These are phyloP conservation scores for Natator depressus DNA, from an alignment of 2,113 vertebrate genomes.

Conservation along the genomic window DNA sequence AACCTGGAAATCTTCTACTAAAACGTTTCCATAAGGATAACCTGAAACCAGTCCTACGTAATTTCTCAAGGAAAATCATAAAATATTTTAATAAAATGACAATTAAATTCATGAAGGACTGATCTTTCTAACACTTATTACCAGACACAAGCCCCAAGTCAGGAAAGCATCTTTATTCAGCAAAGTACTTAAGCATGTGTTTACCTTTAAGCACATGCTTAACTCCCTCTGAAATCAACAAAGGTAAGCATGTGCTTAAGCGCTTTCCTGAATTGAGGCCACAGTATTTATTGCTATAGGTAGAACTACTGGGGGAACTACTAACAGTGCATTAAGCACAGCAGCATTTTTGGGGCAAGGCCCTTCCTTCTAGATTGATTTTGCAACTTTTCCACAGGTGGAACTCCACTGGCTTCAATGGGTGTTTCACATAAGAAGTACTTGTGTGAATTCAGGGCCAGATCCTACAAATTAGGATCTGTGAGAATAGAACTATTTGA, in stretches of 20 bases:
- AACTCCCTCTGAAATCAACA: not conserved
- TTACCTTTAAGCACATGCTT: not conserved
- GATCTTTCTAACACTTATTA: not conserved
- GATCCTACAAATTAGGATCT: fast-evolving
- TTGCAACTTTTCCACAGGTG: not conserved
- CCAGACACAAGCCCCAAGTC: fast-evolving
- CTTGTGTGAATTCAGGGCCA: not conserved
- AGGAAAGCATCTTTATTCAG: not conserved
- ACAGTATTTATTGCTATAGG: fast-evolving
- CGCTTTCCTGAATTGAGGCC: fast-evolving
- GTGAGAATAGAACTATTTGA: fast-evolving
- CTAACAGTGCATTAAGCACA: fast-evolving
- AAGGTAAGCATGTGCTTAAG: fast-evolving
- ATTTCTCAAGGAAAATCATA: not conserved
- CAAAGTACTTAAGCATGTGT: not conserved
- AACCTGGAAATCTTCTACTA: not conserved
- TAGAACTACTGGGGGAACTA: fast-evolving
- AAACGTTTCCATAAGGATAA: not conserved
- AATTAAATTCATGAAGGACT: fast-evolving
- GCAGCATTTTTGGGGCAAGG: not conserved
- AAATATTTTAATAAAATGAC: fast-evolving
- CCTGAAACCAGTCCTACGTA: fast-evolving
- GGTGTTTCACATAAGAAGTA: not conserved
- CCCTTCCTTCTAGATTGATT: fast-evolving
- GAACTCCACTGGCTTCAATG: not conserved